Percentiles rank a stretch among this genome's conserved stretches.
phyloP scores from a whole-genome alignment of 2,888 invertebrate genomes.

The Sarcophaga variegata region DNA sequence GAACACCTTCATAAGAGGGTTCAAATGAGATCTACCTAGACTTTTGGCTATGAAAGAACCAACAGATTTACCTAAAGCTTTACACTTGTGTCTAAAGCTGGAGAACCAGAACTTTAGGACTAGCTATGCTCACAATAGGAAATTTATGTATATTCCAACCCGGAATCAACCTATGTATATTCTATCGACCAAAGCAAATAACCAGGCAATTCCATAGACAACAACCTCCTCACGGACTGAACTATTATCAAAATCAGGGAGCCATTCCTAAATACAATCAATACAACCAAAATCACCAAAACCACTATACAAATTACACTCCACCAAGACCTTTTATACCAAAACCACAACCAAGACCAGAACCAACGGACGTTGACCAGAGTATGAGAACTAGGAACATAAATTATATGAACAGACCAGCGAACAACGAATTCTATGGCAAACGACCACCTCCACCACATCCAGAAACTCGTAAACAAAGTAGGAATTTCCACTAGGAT shows the following conservation, averaged over 20 bases:
- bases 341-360: no score
- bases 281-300: slow-evolving; percentile 6
- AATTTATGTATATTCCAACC: background rate
- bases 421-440: no score
- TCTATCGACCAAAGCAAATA: slow-evolving; percentile 2
- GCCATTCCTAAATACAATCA: slow-evolving; percentile 10
- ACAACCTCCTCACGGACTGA: background rate
- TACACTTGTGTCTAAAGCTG: background rate
- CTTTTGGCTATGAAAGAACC: slow-evolving; percentile 7
- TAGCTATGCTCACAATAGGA: no score
- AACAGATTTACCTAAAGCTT: slow-evolving; percentile 28
- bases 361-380: no score
- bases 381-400: no score
- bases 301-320: background rate
- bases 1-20: slow-evolving; percentile 46
- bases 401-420: no score
- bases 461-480: no score
- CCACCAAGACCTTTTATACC: no score
- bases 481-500: no score
- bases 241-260: slow-evolving; percentile 6
- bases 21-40: background rate
- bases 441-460: no score
- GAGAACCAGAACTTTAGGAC: no score
- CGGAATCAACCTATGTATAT: background rate
- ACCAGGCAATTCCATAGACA: background rate